Conservation (phyloP, 2,113 vertebrate species). For the Progne subis region DNA sequence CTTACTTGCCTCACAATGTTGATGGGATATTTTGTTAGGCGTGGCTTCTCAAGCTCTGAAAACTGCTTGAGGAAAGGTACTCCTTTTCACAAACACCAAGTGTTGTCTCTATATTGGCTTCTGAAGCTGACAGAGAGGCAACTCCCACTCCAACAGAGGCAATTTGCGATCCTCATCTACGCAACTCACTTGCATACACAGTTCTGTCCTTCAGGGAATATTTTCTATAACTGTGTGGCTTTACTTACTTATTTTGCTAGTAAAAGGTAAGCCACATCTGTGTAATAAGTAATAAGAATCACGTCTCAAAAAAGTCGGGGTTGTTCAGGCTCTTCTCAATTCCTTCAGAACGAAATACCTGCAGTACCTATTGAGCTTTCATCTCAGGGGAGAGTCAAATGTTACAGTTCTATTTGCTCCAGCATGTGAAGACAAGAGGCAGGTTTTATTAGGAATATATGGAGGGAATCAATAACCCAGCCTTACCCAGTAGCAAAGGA, state of each 20-base stretch:
- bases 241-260: slow-evolving; percentile 6
- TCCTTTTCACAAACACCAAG: background rate
- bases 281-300: background rate
- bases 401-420: slow-evolving; percentile 33
- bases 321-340: slow-evolving; percentile 2
- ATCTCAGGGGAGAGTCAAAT: background rate
- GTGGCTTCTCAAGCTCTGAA: background rate
- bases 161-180: background rate
- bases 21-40: background rate
- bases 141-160: slow-evolving; percentile 16
- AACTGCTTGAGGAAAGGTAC: background rate
- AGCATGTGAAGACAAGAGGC: background rate
- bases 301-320: background rate
- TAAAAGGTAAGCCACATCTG: background rate
- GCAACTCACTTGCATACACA: background rate
- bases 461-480: background rate
- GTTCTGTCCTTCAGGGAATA: background rate
- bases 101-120: background rate
- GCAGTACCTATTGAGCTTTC: slow-evolving; percentile 6
- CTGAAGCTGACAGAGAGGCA: background rate
- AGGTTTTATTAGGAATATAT: slow-evolving; percentile 9
- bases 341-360: slow-evolving; percentile 8
- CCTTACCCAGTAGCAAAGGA: background rate
- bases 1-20: background rate
- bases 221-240: background rate